These are phyloP conservation scores for Sebastes kiyomatsui DNA, from an alignment of 2,797 vertebrate genomes.

Conservation along the genomic window DNA sequence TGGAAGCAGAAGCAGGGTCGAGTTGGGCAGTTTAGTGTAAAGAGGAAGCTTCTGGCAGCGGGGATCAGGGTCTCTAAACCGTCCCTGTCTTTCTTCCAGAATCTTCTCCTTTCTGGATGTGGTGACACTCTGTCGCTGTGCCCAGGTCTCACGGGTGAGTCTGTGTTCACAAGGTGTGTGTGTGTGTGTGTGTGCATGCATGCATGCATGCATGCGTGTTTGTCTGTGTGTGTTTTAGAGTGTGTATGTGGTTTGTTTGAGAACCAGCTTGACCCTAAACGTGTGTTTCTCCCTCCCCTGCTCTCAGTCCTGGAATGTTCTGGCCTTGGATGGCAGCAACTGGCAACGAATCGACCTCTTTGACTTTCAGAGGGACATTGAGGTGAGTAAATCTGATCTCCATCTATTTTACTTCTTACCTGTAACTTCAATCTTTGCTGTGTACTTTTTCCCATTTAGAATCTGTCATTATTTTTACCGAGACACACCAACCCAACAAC, in stretches of 20 bases:
- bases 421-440: not conserved
- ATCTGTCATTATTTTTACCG: not conserved
- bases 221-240: slow-evolving; percentile 12
- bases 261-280: slow-evolving; percentile 7
- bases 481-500: no score
- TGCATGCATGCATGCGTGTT: slow-evolving; percentile 4
- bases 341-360: slow-evolving; percentile 99
- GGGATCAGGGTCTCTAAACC: slow-evolving; percentile 61
- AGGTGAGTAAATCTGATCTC: slow-evolving; percentile 81
- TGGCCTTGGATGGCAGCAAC: slow-evolving; percentile 98
- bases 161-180: slow-evolving; percentile 46
- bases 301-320: slow-evolving; percentile 94
- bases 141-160: slow-evolving; percentile 98
- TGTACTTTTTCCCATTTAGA: not conserved
- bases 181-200: not conserved
- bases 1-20: slow-evolving; percentile 24
- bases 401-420: not conserved
- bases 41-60: slow-evolving; percentile 59
- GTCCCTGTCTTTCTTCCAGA: slow-evolving; percentile 81
- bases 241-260: not conserved
- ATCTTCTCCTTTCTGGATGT: slow-evolving; percentile 99
- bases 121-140: slow-evolving; percentile 97
- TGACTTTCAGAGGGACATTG: slow-evolving; percentile 98
- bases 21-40: slow-evolving; percentile 24
- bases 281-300: slow-evolving; percentile 22